Conservation (phyloP, 2,113 vertebrate genomes). For the Cinclus mexicanus region DNA sequence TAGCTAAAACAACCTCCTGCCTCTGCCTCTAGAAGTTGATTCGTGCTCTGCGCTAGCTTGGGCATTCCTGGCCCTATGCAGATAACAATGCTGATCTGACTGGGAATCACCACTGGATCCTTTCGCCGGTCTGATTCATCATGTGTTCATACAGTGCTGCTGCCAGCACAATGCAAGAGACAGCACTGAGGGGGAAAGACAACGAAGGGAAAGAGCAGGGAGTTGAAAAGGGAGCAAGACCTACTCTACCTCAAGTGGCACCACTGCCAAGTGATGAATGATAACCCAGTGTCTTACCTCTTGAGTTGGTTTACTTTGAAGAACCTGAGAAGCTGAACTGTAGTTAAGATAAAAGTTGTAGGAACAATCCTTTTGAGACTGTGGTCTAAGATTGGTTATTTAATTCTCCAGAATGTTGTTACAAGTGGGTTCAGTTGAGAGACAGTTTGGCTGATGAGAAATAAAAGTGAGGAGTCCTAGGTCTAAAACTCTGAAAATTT, state of each 20-base stretch:
- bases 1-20: not conserved
- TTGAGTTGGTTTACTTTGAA: not conserved
- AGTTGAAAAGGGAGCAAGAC: not conserved
- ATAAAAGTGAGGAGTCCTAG: not conserved
- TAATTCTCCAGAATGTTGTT: not conserved
- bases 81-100: not conserved
- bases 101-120: not conserved
- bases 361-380: not conserved
- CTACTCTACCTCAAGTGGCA: not conserved
- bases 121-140: not conserved
- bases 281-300: not conserved
- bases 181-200: not conserved
- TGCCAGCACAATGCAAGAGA: not conserved
- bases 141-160: not conserved
- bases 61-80: not conserved
- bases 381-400: not conserved
- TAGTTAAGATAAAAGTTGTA: not conserved
- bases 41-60: not conserved
- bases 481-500: not conserved
- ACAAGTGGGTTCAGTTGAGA: not conserved
- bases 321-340: not conserved
- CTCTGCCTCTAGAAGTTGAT: not conserved
- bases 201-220: not conserved
- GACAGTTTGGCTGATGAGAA: not conserved
- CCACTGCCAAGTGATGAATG: not conserved